Conservation (phyloP, 2,797 vertebrate species). For the Oreortyx pictus region DNA sequence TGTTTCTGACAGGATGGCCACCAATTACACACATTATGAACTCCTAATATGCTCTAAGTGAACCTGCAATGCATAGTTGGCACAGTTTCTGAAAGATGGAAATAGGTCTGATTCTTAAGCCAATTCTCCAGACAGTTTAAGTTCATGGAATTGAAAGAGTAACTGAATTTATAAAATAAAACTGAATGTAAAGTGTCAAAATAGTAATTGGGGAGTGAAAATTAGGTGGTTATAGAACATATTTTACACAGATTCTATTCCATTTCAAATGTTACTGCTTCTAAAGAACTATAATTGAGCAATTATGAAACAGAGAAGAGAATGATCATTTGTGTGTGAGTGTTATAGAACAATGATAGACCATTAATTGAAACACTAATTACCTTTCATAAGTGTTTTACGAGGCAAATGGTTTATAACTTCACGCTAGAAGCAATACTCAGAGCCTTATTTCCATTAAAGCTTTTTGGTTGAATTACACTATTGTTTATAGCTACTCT, state of each 20-base stretch:
- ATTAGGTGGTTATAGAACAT: neutral
- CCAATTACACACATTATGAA: fast-evolving
- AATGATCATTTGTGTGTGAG: conserved; percentile 27
- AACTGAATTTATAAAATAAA: conserved; percentile 11
- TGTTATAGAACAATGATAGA: conserved; percentile 45
- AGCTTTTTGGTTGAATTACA: neutral
- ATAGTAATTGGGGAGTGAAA: conserved; percentile 22
- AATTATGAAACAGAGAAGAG: conserved; percentile 51
- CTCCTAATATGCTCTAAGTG: fast-evolving
- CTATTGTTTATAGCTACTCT: neutral
- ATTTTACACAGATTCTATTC: conserved; percentile 40
- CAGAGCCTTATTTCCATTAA: neutral
- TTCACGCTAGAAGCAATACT: neutral
- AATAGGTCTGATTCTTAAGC: neutral
- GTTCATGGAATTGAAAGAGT: neutral
- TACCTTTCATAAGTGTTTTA: conserved; percentile 59
- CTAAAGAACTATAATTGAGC: conserved; percentile 44
- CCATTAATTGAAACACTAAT: conserved; percentile 70
- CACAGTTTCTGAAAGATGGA: neutral
- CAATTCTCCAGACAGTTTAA: neutral
- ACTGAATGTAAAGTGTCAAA: neutral
- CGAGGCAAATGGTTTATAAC: neutral
- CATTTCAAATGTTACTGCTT: neutral
- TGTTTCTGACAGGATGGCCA: neutral
- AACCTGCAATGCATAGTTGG: neutral